phyloP scores from a whole-genome alignment of 2,797 vertebrate genomes.

The Acipenser oxyrinchus region DNA sequence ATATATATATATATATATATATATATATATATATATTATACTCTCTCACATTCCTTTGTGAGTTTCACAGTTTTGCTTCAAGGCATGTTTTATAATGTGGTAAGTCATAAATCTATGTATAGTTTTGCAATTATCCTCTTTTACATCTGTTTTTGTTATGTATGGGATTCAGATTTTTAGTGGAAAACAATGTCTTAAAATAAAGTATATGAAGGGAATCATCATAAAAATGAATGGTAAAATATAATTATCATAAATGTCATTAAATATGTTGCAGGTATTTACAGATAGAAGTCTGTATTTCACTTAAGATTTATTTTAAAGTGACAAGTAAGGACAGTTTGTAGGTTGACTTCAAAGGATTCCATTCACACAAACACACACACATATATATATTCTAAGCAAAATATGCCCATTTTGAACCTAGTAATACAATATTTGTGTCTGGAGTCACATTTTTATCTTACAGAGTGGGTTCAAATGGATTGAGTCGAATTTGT shows the following conservation, averaged over 20 bases:
- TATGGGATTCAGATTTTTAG: no score
- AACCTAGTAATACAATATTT: conserved; percentile 42
- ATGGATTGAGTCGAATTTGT: conserved; percentile 29
- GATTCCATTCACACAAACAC: conserved; percentile 27
- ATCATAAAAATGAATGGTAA: conserved; percentile 17
- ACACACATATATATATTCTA: conserved; percentile 22
- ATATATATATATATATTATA: no score
- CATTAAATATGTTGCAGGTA: conserved; percentile 32
- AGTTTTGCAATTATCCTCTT: conserved; percentile 32
- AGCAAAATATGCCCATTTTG: conserved; percentile 39
- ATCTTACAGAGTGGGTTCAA: conserved; percentile 28
- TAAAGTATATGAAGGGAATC: conserved; percentile 16
- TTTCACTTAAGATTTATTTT: conserved; percentile 26
- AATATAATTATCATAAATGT: conserved; percentile 30
- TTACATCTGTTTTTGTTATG: no score
- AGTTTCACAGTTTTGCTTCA: no score
- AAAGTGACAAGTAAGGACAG: conserved; percentile 36
- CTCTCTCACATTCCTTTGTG: no score
- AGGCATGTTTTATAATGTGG: no score
- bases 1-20: no score
- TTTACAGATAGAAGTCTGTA: conserved; percentile 40
- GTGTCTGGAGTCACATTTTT: conserved; percentile 37
- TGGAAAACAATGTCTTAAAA: conserved; percentile 24
- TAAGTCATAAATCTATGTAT: no score
- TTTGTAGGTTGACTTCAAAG: conserved; percentile 27